Percentiles rank a stretch among this genome's conserved stretches.
These are phyloP conservation scores for Protosalanx chinensis DNA, from an alignment of 2,797 vertebrate species.

Conservation along the genomic window DNA sequence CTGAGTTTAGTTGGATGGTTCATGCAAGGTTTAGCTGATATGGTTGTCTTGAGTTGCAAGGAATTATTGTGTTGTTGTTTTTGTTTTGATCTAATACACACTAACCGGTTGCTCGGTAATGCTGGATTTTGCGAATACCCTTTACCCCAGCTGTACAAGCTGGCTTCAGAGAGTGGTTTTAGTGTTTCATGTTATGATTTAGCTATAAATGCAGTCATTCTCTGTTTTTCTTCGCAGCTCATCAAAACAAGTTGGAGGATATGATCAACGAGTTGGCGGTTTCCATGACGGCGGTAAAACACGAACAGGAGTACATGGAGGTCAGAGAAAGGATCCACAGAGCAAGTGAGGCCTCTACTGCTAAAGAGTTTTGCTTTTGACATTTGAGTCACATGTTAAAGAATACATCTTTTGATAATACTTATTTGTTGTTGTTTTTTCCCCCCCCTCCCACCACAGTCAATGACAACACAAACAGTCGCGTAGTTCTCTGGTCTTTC, in stretches of 20 bases:
- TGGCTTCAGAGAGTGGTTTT: background rate
- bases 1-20: background rate
- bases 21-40: conserved; percentile 2
- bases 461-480: conserved; percentile 99
- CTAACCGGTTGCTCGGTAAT: conserved; percentile 13
- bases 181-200: background rate
- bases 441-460: conserved; percentile 65
- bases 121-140: background rate
- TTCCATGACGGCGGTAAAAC: conserved; percentile 97
- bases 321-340: conserved; percentile 99
- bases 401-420: background rate
- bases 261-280: conserved; percentile 98
- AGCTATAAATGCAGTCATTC: background rate
- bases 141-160: background rate
- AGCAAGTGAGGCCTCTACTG: conserved; percentile 81
- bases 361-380: background rate
- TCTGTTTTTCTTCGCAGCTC: conserved; percentile 71
- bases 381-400: background rate
- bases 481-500: conserved; percentile 99
- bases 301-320: conserved; percentile 99
- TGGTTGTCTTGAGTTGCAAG: background rate
- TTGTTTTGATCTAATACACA: conserved; percentile 8
- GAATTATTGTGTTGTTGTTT: background rate
- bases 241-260: conserved; percentile 99
- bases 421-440: background rate